phyloP scores from a whole-genome alignment of 1,140 invertebrate genomes.

The Caenorhabditis tropicalis region DNA sequence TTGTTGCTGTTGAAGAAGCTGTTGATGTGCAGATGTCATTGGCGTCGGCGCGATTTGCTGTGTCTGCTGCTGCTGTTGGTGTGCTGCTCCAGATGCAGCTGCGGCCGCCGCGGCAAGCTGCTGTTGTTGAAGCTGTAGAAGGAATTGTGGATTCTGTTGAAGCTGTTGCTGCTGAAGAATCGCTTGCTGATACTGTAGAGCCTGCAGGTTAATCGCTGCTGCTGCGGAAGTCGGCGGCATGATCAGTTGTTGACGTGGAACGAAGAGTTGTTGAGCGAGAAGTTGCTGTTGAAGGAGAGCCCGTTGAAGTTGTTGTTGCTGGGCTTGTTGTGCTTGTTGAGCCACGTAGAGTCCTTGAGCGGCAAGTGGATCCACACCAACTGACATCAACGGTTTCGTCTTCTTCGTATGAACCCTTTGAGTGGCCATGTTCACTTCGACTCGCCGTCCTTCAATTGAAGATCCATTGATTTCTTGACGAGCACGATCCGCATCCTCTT shows the following conservation, averaged over 20 bases:
- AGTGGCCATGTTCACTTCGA: constrained; percentile 76
- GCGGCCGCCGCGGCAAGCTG: background rate
- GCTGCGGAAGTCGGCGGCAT: constrained; percentile 19
- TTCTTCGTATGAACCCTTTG: constrained; percentile 60
- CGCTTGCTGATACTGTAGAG: background rate
- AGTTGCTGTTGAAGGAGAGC: constrained; percentile 39
- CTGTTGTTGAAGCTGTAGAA: background rate
- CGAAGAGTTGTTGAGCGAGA: constrained; percentile 7
- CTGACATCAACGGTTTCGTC: constrained; percentile 49
- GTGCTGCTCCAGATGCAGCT: background rate
- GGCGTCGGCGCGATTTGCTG: background rate
- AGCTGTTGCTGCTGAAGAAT: background rate
- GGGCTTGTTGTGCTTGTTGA: background rate
- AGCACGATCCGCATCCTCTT: constrained; percentile 98
- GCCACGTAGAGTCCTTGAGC: background rate
- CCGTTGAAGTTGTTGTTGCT: background rate
- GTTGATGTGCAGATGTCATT: background rate
- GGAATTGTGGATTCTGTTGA: constrained; percentile 1
- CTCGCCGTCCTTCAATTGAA: constrained; percentile 99
- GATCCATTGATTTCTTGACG: constrained; percentile 99
- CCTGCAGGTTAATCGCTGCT: background rate
- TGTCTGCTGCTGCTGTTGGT: constrained; percentile 3
- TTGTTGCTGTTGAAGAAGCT: background rate
- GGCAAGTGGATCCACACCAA: background rate
- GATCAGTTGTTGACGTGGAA: constrained; percentile 16